These are phyloP conservation scores for Girardia tigrina DNA, from an alignment of 2,888 invertebrate species.

Conservation along the genomic window DNA sequence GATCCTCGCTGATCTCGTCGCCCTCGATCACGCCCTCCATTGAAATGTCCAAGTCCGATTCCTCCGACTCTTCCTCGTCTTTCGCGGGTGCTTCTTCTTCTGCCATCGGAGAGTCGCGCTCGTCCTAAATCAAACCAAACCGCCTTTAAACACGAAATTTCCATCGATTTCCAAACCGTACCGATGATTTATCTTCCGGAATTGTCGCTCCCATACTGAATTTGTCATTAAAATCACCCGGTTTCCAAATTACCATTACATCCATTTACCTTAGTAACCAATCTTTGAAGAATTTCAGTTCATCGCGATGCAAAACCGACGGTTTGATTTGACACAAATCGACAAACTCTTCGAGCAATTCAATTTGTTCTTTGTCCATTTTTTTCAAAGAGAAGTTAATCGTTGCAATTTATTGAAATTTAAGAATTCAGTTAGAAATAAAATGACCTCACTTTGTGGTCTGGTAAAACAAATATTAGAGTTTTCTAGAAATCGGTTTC, in stretches of 20 bases:
- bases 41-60: slow-evolving; percentile 26
- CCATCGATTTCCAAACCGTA: neutral
- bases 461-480: neutral
- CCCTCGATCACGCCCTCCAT: slow-evolving; percentile 32
- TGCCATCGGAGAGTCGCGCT: neutral
- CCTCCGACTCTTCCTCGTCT: neutral
- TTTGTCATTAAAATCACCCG: neutral
- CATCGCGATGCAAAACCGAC: slow-evolving; percentile 61
- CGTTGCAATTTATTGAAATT: no score
- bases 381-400: neutral
- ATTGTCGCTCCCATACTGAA: neutral
- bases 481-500: neutral
- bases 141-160: no score
- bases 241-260: no score
- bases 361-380: slow-evolving; percentile 55
- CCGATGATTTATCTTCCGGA: neutral
- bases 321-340: slow-evolving; percentile 60
- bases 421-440: neutral
- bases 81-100: neutral
- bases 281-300: slow-evolving; percentile 65
- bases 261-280: slow-evolving; percentile 58
- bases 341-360: slow-evolving; percentile 62
- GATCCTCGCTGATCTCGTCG: slow-evolving; percentile 3
- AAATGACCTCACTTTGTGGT: neutral
- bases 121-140: neutral